Evolutionary conservation across 1,140 invertebrate species (phyloP).

Genomic region (Drosophila oshimai): DNA sequence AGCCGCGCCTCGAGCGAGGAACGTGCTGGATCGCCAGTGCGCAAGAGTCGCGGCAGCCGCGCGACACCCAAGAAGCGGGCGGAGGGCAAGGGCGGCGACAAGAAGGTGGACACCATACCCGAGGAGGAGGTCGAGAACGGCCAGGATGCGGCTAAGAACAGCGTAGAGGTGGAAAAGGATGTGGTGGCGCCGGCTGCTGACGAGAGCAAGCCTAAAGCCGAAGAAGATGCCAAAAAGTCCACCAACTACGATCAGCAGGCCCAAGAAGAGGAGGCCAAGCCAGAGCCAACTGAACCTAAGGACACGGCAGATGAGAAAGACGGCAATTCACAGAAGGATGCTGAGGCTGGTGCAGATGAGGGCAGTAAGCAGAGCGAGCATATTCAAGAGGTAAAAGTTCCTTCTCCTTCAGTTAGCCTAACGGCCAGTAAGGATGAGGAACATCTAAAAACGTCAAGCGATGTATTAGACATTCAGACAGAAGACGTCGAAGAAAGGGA

Average conservation of each 20-base stretch:
- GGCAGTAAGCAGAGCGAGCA: slow-evolving; percentile 9
- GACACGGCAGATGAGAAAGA: slow-evolving; percentile 8
- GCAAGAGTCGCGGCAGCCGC: slow-evolving; percentile 61
- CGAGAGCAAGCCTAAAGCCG: not conserved
- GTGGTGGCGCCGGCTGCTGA: not conserved
- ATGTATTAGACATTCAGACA: slow-evolving; percentile 79
- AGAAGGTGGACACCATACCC: slow-evolving; percentile 65
- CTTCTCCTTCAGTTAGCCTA: slow-evolving; percentile 70
- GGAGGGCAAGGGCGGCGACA: slow-evolving; percentile 37
- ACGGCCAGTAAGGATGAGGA: slow-evolving; percentile 70
- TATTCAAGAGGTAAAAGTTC: slow-evolving; percentile 72
- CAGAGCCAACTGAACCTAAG: not conserved
- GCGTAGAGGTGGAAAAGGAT: not conserved
- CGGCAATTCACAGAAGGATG: slow-evolving; percentile 10
- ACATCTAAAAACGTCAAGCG: slow-evolving; percentile 74
- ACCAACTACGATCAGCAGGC: not conserved
- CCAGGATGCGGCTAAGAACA: not conserved
- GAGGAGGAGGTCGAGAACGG: slow-evolving; percentile 66
- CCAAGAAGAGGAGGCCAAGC: slow-evolving; percentile 7
- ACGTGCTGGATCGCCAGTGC: slow-evolving; percentile 47
- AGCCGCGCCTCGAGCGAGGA: slow-evolving; percentile 61
- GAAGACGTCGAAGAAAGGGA: slow-evolving; percentile 65
- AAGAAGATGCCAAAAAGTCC: not conserved
- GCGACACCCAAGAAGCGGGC: slow-evolving; percentile 64
- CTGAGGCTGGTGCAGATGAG: not conserved